These are phyloP conservation scores for Caranx melampygus DNA, from an alignment of 2,113 vertebrate genomes.

Conservation along the genomic window DNA sequence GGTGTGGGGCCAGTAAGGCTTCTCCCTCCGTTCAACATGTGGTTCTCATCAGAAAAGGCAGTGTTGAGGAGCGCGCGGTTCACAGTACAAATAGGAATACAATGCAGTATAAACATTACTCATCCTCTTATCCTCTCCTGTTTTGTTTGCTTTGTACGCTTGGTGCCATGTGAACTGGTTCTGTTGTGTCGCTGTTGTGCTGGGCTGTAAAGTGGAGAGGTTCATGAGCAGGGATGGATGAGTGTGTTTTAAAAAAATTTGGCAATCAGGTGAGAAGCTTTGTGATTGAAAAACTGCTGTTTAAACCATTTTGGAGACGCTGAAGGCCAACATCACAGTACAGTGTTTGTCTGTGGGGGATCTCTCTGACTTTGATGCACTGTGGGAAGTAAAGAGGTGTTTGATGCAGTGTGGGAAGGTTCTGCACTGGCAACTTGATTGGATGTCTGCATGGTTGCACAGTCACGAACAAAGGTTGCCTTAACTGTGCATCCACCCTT, in stretches of 20 bases:
- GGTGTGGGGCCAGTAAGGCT: constrained; percentile 41
- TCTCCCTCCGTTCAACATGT: constrained; percentile 66
- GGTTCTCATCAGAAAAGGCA: constrained; percentile 68
- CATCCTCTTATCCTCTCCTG: constrained; percentile 54
- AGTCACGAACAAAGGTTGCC: constrained; percentile 83
- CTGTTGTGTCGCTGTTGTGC: constrained; percentile 7
- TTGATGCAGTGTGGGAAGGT: constrained; percentile 65
- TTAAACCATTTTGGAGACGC: constrained; percentile 2
- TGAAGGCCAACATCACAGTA: background rate
- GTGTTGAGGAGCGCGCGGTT: constrained; percentile 51
- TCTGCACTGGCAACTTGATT: constrained; percentile 71
- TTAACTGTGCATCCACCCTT: constrained; percentile 80
- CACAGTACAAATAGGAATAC: constrained; percentile 62
- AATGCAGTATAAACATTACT: constrained; percentile 67
- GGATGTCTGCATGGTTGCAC: constrained; percentile 80
- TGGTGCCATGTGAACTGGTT: constrained; percentile 41
- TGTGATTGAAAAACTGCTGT: background rate
- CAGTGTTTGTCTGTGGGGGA: constrained; percentile 27
- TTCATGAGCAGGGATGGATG: constrained; percentile 2
- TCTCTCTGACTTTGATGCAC: constrained; percentile 44
- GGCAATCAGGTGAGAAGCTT: background rate
- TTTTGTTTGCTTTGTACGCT: constrained; percentile 62
- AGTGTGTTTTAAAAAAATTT: background rate
- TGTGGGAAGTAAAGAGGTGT: constrained; percentile 69
- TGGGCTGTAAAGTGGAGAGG: background rate